Percentiles rank a stretch among this genome's conserved stretches.
These are phyloP conservation scores for Brachirus orientalis DNA, from an alignment of 2,113 vertebrate species.

Conservation along the genomic window DNA sequence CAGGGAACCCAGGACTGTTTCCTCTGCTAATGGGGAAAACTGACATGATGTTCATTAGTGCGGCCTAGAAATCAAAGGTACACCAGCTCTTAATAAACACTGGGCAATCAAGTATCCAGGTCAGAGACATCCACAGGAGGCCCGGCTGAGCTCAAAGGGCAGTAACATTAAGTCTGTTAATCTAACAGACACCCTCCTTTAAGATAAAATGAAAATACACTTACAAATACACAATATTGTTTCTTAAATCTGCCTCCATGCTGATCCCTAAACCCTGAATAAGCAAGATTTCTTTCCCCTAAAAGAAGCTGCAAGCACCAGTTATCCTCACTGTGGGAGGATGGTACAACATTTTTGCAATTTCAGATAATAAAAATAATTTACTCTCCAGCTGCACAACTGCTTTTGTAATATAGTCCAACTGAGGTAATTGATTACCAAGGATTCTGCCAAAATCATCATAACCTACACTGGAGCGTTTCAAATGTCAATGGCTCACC, in stretches of 20 bases:
- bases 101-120: slow-evolving; percentile 56
- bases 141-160: slow-evolving; percentile 26
- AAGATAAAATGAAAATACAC: slow-evolving; percentile 1
- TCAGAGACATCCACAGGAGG: slow-evolving; percentile 31
- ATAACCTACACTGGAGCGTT: too few relatives aligned
- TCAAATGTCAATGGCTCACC: too few relatives aligned
- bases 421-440: slow-evolving; percentile 32
- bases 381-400: slow-evolving; percentile 7
- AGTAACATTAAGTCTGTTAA: slow-evolving; percentile 16
- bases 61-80: slow-evolving; percentile 64
- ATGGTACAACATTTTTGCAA: background rate
- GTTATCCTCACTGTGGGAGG: background rate
- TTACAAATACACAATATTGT: background rate
- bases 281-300: background rate
- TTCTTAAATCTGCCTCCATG: slow-evolving; percentile 3
- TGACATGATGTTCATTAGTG: slow-evolving; percentile 66
- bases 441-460: background rate
- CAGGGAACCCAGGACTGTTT: slow-evolving; percentile 32
- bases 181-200: slow-evolving; percentile 17
- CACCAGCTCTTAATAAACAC: slow-evolving; percentile 58
- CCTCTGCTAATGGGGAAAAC: slow-evolving; percentile 57
- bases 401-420: slow-evolving; percentile 16
- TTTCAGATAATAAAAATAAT: background rate
- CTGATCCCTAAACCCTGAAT: background rate
- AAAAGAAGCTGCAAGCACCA: background rate